These are phyloP conservation scores for Halictus ligatus DNA, from an alignment of 2,888 invertebrate genomes.

Conservation along the genomic window DNA sequence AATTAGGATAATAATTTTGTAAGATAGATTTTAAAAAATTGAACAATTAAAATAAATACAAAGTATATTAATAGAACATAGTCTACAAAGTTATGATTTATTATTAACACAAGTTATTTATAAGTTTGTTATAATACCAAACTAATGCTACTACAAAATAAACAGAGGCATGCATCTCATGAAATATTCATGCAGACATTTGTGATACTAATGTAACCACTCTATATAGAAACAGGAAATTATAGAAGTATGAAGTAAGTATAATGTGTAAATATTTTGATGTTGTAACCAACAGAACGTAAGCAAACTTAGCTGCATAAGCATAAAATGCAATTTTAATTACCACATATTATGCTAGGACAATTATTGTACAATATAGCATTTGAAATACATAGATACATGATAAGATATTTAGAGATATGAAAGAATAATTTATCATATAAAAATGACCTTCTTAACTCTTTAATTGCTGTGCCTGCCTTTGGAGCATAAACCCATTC, in stretches of 20 bases:
- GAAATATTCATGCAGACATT: conserved; percentile 1
- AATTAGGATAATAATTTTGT: background rate
- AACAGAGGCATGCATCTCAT: background rate
- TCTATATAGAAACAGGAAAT: conserved; percentile 2
- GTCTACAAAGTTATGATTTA: background rate
- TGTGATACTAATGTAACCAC: conserved; percentile 1
- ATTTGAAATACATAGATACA: background rate
- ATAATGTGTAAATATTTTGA: background rate
- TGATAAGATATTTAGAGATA: conserved; percentile 10
- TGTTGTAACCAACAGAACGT: background rate
- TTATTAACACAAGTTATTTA: background rate
- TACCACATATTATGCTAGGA: background rate
- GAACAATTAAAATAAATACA: background rate
- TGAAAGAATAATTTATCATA: background rate
- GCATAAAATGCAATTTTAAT: background rate
- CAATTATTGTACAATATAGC: conserved; percentile 6
- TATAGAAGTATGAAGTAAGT: conserved; percentile 15
- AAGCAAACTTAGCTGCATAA: background rate
- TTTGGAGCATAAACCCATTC: background rate
- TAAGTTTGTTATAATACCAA: background rate
- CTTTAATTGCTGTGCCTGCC: background rate
- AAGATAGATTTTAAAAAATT: background rate
- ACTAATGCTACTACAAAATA: background rate
- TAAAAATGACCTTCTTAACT: background rate
- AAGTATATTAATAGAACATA: background rate